Conservation (phyloP, 2,888 invertebrate genomes). For the Drosophila anceps region DNA sequence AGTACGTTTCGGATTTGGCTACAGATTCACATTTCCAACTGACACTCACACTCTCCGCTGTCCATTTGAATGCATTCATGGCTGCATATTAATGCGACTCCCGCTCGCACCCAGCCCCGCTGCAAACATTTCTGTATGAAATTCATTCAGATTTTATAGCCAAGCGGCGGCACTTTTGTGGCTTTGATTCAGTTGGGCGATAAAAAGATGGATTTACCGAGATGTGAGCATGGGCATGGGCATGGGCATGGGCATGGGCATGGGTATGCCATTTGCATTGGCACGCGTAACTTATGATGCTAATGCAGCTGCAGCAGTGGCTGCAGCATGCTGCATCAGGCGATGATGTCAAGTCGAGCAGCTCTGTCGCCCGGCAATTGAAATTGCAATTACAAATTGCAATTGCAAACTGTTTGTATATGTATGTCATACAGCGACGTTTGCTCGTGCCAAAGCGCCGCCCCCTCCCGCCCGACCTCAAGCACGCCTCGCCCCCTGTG, state of each 20-base stretch:
- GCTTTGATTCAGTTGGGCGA: conserved; percentile 34
- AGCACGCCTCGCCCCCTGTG: neutral
- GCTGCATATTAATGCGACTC: conserved; percentile 57
- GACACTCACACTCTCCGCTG: conserved; percentile 23
- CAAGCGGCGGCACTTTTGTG: conserved; percentile 61
- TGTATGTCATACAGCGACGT: conserved; percentile 30
- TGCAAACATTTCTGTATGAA: conserved; percentile 54
- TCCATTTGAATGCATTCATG: conserved; percentile 29
- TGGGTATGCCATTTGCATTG: conserved; percentile 51
- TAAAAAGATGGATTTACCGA: conserved; percentile 23
- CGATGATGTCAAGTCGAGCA: conserved; percentile 69
- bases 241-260: conserved; percentile 2
- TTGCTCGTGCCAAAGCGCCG: conserved; percentile 13
- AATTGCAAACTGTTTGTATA: conserved; percentile 43
- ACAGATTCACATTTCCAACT: conserved; percentile 8
- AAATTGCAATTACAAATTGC: conserved; percentile 75
- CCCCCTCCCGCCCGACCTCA: neutral
- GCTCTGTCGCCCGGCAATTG: conserved; percentile 45
- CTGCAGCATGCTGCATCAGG: conserved; percentile 27
- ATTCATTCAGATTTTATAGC: conserved; percentile 64
- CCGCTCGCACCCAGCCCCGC: neutral
- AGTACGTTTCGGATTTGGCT: conserved; percentile 1
- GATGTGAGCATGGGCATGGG: conserved; percentile 6
- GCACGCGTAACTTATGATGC: conserved; percentile 60
- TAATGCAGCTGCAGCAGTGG: conserved; percentile 43